Evolutionary conservation across 1,140 invertebrate species (phyloP), one percentile per base, ranked within the genome.

Genomic region (Drosophila seguyi): DNA sequence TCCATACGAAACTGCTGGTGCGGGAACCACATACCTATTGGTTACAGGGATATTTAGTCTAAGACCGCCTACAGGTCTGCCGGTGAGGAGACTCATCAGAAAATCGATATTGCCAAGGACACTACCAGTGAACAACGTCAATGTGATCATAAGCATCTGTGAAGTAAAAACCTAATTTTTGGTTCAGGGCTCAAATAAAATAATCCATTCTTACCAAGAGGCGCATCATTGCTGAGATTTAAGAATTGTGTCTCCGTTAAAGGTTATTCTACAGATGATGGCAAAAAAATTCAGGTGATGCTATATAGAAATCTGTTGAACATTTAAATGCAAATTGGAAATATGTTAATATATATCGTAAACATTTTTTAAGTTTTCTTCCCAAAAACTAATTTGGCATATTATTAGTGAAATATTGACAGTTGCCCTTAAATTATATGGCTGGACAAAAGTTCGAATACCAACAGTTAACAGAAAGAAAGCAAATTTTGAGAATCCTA

Each of bases 281-380:
- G 22, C 13, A 20, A 56, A 38, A 44, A 3, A 20, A 25, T 4
- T 5, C 0, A 8, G 3, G 3, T 16, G 18, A 13, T 20, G 14
- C 18, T 59, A 45, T 81, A 81, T 81, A 61, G 42, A 25, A 48
- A 42, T 13, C 31, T 38, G 2, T 6, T 16, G 14, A 50, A n/a
- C 44, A 73, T 66, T 79, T 14, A 52, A 72, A 79, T 79, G 42
- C 41, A 48, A 6, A 74, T 59, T 58, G 4, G 13, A 77, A 56
- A 66, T 65, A 57, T 79, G 68, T 31, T 45, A 66, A 73, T 65
- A n/a, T 13, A 41, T 29, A 45, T 66, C 16, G 39, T 38, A 39
- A 31, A 53, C 14, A 13, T 66, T 31, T 18, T 18, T 36, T 6
- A 11, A 6, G 10, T 55, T 47, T 22, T n/a, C 7, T 47, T 59